phyloP scores from a whole-genome alignment of 2,888 invertebrate genomes.

The Eupelmus urozonus region DNA sequence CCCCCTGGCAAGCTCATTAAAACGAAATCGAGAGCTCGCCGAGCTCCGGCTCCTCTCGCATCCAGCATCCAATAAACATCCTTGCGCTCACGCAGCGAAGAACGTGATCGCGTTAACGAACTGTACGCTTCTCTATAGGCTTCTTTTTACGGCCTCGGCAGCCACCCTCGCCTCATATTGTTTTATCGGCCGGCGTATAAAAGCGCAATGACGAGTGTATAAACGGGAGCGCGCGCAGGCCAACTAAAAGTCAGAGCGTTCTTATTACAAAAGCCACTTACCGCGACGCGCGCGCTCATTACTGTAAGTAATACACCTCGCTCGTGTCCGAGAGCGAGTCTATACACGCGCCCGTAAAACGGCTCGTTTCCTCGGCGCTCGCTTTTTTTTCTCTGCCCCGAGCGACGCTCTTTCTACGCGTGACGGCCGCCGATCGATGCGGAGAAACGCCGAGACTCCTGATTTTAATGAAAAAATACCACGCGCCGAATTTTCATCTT shows the following conservation, averaged over 20 bases:
- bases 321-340: background rate
- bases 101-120: conserved; percentile 39
- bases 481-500: no score
- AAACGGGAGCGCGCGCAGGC: background rate
- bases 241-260: background rate
- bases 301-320: conserved; percentile 49
- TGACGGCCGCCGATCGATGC: no score
- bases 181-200: conserved; percentile 36
- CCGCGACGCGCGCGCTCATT: conserved; percentile 33
- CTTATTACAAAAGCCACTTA: conserved; percentile 53
- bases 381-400: background rate
- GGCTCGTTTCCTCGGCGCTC: conserved; percentile 4
- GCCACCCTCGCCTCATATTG: conserved; percentile 9
- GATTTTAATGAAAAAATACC: no score
- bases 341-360: conserved; percentile 19
- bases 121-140: conserved; percentile 22
- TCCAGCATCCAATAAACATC: conserved; percentile 14
- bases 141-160: background rate
- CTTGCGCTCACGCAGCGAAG: background rate
- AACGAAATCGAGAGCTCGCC: background rate
- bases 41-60: no score
- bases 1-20: background rate
- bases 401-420: background rate
- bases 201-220: background rate
- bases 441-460: no score